Conservation (phyloP, 2,888 invertebrate genomes). For the Cantharis nigra region DNA sequence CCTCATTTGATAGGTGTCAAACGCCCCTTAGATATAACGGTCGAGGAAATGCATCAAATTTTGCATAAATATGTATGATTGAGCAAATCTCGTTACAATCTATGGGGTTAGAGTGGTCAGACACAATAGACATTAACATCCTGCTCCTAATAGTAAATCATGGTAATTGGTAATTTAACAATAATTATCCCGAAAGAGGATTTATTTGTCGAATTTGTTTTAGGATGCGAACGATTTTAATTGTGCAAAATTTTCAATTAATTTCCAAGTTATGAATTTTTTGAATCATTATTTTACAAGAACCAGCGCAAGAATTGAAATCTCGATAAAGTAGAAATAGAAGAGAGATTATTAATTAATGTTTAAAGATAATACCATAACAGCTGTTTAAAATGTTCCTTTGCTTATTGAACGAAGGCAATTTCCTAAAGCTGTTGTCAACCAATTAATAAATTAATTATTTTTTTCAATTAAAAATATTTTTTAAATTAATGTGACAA, state of each 20-base stretch:
- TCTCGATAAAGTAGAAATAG: neutral
- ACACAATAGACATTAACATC: neutral
- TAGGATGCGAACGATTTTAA: neutral
- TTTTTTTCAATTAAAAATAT: neutral
- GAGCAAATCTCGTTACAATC: no score
- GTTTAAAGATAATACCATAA: neutral
- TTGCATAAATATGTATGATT: no score
- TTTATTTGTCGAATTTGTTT: neutral
- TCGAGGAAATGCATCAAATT: no score
- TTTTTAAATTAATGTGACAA: neutral
- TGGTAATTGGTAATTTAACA: neutral
- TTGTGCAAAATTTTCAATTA: neutral
- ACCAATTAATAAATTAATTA: neutral
- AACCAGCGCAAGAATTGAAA: neutral
- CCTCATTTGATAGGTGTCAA: no score
- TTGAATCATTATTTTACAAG: neutral
- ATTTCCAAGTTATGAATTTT: neutral
- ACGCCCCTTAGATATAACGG: no score
- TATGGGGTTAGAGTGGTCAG: no score
- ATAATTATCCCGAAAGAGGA: neutral
- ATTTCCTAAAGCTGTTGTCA: neutral
- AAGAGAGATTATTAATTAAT: neutral
- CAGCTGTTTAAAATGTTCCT: neutral
- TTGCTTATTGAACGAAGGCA: neutral
- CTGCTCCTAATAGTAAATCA: neutral